Percentiles rank a stretch among this genome's conserved stretches.
These are phyloP conservation scores for Callinectes sapidus DNA, from an alignment of 2,888 invertebrate species.

Conservation along the genomic window DNA sequence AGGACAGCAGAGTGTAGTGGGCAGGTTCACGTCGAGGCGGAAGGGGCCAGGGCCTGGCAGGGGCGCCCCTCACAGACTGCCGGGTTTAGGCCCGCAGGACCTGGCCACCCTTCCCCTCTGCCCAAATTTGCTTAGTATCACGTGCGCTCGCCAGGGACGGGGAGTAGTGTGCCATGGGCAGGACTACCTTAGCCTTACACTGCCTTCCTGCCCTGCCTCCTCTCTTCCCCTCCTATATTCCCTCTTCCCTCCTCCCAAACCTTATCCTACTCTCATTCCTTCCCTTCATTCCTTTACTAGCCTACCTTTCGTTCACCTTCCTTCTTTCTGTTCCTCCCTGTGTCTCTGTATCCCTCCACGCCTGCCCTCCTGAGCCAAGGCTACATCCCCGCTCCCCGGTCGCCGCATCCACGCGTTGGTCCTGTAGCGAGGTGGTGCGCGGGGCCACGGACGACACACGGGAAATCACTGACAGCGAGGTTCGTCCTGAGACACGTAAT, in stretches of 20 bases:
- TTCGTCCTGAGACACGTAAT: background rate
- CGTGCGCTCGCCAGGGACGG: conserved; percentile 41
- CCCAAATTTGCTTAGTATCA: conserved; percentile 43
- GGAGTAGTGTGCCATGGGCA: background rate
- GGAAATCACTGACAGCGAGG: background rate
- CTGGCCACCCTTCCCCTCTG: background rate
- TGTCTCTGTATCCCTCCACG: background rate
- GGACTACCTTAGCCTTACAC: background rate
- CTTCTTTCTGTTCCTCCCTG: background rate
- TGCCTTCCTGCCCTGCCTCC: background rate
- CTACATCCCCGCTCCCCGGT: background rate
- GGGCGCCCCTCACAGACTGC: conserved; percentile 4
- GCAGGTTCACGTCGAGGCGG: conserved; percentile 34
- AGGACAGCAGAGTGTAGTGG: conserved; percentile 11
- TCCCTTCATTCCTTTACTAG: background rate
- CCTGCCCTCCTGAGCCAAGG: background rate
- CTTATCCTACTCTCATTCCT: background rate
- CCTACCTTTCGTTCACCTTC: background rate
- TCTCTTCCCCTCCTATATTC: background rate
- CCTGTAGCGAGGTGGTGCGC: conserved; percentile 21
- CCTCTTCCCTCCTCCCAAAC: background rate
- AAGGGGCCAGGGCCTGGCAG: background rate
- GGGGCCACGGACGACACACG: background rate
- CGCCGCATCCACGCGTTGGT: conserved; percentile 9
- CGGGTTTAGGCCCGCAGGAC: conserved; percentile 28